Percentiles rank a stretch among this genome's conserved stretches.
These are phyloP conservation scores for Polypterus senegalus DNA, from an alignment of 2,113 vertebrate species.

Conservation along the genomic window DNA sequence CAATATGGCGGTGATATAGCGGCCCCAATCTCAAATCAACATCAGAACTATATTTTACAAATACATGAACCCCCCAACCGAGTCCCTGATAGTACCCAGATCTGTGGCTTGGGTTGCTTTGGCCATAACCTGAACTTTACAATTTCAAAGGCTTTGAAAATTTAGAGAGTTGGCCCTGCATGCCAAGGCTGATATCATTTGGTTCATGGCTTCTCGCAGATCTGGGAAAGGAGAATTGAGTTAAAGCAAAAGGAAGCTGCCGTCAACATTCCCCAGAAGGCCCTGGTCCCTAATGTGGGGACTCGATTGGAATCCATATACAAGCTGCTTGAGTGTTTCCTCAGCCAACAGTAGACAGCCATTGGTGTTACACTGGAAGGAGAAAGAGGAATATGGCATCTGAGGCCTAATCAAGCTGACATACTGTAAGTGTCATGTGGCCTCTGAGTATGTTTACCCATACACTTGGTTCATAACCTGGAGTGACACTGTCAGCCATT, in stretches of 20 bases:
- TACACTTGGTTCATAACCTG: slow-evolving; percentile 18
- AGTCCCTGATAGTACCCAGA: neutral
- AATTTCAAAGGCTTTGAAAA: slow-evolving; percentile 10
- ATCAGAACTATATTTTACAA: no score
- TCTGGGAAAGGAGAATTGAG: neutral
- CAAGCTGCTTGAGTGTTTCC: slow-evolving; percentile 11
- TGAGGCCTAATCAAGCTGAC: slow-evolving; percentile 8
- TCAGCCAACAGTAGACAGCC: slow-evolving; percentile 13
- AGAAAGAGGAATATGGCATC: slow-evolving; percentile 12
- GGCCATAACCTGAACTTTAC: slow-evolving; percentile 11
- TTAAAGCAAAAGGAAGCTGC: slow-evolving; percentile 10
- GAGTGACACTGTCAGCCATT: slow-evolving; percentile 12
- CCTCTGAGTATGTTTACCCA: slow-evolving; percentile 10
- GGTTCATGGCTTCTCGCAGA: slow-evolving; percentile 6
- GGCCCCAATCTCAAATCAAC: no score
- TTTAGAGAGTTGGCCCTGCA: neutral
- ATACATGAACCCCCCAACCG: no score
- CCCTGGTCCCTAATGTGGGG: slow-evolving; percentile 8
- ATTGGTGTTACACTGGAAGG: slow-evolving; percentile 8
- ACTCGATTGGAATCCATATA: slow-evolving; percentile 12
- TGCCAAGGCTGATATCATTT: slow-evolving; percentile 1
- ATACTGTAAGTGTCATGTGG: slow-evolving; percentile 8
- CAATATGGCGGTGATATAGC: no score
- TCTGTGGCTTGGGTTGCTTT: slow-evolving; percentile 10
- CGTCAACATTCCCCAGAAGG: slow-evolving; percentile 10